Base-by-base conservation (phyloP, 2,888 invertebrate species). In the Tinea semifulvella region DNA sequence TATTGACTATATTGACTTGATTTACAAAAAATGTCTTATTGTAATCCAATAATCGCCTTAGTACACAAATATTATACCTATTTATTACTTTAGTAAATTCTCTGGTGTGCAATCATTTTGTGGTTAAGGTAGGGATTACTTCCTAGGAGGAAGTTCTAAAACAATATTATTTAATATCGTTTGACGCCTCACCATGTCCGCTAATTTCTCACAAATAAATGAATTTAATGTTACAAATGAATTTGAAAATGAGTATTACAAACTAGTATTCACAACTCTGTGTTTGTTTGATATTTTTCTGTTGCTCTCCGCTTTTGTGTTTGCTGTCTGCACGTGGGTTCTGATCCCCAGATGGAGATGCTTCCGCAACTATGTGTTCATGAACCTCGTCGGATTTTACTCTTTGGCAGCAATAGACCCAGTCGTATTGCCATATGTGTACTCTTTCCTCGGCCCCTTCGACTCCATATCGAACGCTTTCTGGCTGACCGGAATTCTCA, bases 311-410 rank as follows among this genome's bases (percentile, higher is more conserved):
- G 18, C 36, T 2, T 7, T n/a, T 10, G 36, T 36, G 36, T 36
- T 36, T 18, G 36, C 14, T 6, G 7, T 36, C 11, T 16, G 5
- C 3, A 36, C 48, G 11, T 48, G 48, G 46, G 28, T 38, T 1
- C 4, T 44, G n/a, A 42, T 48, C 17, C 38, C 44, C 8, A 44
- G 25, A 31, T 46, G 46, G 46, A 43, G 48, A 18, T 42, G 31
- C 28, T 48, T 46, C 46, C 44, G 44, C 14, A 46, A 48, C 44
- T 48, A 46, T 16, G 46, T 48, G 25, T 48, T 46, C 22, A 6
- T 48, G 25, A 46, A 42, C 14, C 31, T 48, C 18, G 36, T 48
- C 8, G 16, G 44, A 25, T 43, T 27, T 17, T 44, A 44, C 16
- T 36, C 48, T 8, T 28, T 26, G 19, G 46, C 46, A 2, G 42